Conservation (phyloP, 2,888 invertebrate species). For the Ennomos fuscantarius region DNA sequence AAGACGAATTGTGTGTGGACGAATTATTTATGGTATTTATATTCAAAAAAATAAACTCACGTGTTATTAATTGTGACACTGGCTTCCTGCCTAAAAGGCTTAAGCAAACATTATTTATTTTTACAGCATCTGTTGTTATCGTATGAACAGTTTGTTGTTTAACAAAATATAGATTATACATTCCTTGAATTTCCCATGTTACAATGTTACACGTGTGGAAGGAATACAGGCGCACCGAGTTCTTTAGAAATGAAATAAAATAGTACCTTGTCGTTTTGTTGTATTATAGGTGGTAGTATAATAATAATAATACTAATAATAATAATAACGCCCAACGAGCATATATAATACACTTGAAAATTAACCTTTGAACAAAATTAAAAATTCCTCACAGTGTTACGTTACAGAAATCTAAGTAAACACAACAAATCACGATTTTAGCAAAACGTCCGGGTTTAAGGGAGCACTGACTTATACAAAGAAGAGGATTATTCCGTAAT, state of each 20-base stretch:
- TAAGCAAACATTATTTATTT: slow-evolving; percentile 12
- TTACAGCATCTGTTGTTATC: slow-evolving; percentile 28
- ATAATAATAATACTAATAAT: no score
- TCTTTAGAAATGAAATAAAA: slow-evolving; percentile 7
- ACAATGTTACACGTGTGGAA: slow-evolving; percentile 8
- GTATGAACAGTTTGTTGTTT: slow-evolving; percentile 18
- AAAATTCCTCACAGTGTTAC: no score
- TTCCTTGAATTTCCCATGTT: slow-evolving; percentile 17
- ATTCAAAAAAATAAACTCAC: not conserved
- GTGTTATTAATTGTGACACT: slow-evolving; percentile 1
- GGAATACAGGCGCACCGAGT: not conserved
- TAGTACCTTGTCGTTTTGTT: slow-evolving; percentile 1
- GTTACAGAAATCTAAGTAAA: slow-evolving; percentile 37
- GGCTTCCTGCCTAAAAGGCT: slow-evolving; percentile 10
- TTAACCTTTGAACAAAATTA: no score
- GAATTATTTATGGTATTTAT: not conserved
- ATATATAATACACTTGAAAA: no score
- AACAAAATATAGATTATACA: slow-evolving; percentile 20
- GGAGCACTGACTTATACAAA: slow-evolving; percentile 68
- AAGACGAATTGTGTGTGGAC: no score
- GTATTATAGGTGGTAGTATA: no score
- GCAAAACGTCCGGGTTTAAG: slow-evolving; percentile 59
- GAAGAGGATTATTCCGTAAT: slow-evolving; percentile 75
- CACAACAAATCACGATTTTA: slow-evolving; percentile 62
- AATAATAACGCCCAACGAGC: no score